phyloP scores from a whole-genome alignment of 2,113 vertebrate species.

The Taurulus bubalis region DNA sequence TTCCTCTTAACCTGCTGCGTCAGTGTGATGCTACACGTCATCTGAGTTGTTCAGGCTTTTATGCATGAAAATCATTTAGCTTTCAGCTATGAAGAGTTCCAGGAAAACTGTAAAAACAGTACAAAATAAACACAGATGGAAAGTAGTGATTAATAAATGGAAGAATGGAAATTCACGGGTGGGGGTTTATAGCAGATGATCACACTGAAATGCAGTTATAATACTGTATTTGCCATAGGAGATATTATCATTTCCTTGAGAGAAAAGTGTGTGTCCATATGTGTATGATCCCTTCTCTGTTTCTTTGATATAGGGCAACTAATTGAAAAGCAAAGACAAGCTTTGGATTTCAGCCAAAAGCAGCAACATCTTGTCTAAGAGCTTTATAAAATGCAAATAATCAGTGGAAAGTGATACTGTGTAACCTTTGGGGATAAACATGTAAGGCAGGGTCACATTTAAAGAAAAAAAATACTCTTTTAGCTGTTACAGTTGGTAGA shows the following conservation, averaged over 20 bases:
- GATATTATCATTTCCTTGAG: background rate
- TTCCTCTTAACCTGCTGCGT: background rate
- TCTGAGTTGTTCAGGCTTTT: constrained; percentile 30
- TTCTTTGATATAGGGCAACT: constrained; percentile 33
- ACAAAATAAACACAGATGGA: constrained; percentile 1
- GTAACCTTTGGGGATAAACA: constrained; percentile 51
- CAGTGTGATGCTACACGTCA: background rate
- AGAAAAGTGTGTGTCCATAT: constrained; percentile 12
- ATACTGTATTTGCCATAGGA: background rate
- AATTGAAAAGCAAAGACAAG: constrained; percentile 36
- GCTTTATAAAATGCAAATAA: constrained; percentile 59
- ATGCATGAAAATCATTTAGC: constrained; percentile 36
- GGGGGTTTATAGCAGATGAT: background rate
- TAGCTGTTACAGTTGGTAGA: constrained; percentile 11
- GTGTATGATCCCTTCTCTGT: constrained; percentile 12
- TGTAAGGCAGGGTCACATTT: constrained; percentile 24
- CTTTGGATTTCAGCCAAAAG: constrained; percentile 60
- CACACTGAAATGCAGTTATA: background rate
- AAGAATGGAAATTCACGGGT: background rate
- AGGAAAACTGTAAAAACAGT: background rate
- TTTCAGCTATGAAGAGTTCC: constrained; percentile 28
- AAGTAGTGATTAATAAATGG: background rate
- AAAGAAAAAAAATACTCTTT: background rate
- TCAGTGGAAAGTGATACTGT: constrained; percentile 32
- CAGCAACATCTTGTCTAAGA: constrained; percentile 19